These are phyloP conservation scores for Esox lucius DNA, from an alignment of 2,797 vertebrate genomes.

Conservation along the genomic window DNA sequence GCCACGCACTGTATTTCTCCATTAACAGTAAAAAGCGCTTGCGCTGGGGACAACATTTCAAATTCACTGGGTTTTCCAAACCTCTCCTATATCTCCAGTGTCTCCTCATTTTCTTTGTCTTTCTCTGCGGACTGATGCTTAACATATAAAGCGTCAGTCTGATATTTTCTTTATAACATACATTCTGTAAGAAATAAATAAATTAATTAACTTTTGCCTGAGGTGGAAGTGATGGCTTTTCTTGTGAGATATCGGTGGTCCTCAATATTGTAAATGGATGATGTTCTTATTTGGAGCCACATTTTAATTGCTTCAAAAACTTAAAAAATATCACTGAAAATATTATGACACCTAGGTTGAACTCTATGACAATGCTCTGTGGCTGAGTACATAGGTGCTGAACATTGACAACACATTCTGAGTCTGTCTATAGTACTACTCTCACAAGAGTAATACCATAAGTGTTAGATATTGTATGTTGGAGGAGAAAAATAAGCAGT, in stretches of 20 bases:
- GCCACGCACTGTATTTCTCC: slow-evolving; percentile 99
- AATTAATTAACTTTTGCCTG: background rate
- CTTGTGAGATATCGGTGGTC: slow-evolving; percentile 52
- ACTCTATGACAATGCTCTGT: background rate
- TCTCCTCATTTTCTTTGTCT: slow-evolving; percentile 41
- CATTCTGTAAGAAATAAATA: background rate
- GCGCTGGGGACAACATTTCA: slow-evolving; percentile 96
- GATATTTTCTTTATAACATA: slow-evolving; percentile 1
- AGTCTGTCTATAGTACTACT: background rate
- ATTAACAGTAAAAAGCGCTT: slow-evolving; percentile 98
- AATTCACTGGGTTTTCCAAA: slow-evolving; percentile 65
- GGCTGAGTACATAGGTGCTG: background rate
- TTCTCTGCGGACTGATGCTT: slow-evolving; percentile 30
- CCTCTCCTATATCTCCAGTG: slow-evolving; percentile 33
- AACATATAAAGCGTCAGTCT: slow-evolving; percentile 14
- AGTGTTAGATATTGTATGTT: background rate
- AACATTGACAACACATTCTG: too few relatives aligned
- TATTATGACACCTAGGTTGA: slow-evolving; percentile 32
- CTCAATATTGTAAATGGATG: slow-evolving; percentile 60
- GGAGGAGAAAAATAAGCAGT: slow-evolving; percentile 27
- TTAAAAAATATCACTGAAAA: slow-evolving; percentile 47
- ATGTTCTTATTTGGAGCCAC: slow-evolving; percentile 48
- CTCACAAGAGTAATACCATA: background rate
- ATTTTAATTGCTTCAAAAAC: slow-evolving; percentile 42
- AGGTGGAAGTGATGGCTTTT: background rate